Base-by-base conservation (phyloP, 2,888 invertebrate species). In the Lasioglossum calceatum region DNA sequence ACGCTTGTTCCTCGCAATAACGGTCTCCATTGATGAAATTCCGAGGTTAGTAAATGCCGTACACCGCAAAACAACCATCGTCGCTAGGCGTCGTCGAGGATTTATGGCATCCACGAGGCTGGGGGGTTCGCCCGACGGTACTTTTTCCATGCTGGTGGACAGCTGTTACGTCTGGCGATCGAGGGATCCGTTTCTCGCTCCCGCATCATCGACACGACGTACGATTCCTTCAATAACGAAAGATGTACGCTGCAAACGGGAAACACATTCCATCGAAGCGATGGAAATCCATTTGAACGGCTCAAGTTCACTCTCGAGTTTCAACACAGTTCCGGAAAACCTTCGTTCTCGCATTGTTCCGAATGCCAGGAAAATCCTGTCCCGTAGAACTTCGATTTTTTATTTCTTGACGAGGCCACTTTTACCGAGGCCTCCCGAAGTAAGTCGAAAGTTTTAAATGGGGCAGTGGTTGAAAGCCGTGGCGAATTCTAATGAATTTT, bases 21-120 rank as follows among this genome's bases (percentile, higher is more conserved):
- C 86, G 88, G 89, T 36, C 74, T 77, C 84, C 90, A 91, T 90
- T 90, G 90, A 90, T 90, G 83, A 91, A 90, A 89, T 89, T 86
- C 87, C 79, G 85, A 64, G 80, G 84, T 58, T 73, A 47, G 79
- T 79, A 77, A 79, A 82, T 78, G 85, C 39, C 67, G 47, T 64
- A 80, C 80, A 79, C 76, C 78, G 77, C 87, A 87, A 88, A 84
- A 82, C 88, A 77, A 90, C 82, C 54, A 87, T 85, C 72, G 44
- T 77, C 71, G 67, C 76, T 58, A 47, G 61, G 75, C 85, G 84
- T 77, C 75, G 36, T 27, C 79, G 32, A 64, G 58, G 42, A 87
- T 87, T 81, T 84, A 87, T 88, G 75, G 71, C 36, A 72, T 32
- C 39, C 70, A 16, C 67, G 16, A 77, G 61, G 27, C 72, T 64